Evolutionary conservation across 2,113 vertebrate species (phyloP), one percentile per base, ranked within the genome.

Genomic region (Dolichotis patagonum): DNA sequence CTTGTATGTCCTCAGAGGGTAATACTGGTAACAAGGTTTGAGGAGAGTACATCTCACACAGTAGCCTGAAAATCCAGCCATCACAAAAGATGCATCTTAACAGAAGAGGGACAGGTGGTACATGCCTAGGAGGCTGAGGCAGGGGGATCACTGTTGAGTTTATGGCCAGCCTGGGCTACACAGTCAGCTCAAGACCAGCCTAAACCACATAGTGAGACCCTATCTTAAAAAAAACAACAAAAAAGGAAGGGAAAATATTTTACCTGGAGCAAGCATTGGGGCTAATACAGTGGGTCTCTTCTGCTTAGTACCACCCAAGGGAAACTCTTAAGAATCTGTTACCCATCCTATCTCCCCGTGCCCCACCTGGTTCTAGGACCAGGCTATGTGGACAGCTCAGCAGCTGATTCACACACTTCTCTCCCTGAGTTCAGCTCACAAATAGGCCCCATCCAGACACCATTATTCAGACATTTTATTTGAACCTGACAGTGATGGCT

Each of bases 391-490:
- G 63, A 54, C 60, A 58, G 38, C 10, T 20, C 4, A 60, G 62
- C 38, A 22, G 65, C 69, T 91, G 86, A 52, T 49, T 17, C 16
- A 13, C 20, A 63, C 2, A n/a, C 35, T 26, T 13, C n/a, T 46
- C 22, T 46, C 46, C 28, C 85, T 7, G 6, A 92, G 20, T 54
- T 20, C 6, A 22, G 62, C 35, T 81, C 38, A 73, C 11, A 88
- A 28, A 77, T 10, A 73, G 58, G n/a, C 12, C 52, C 56, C 22
- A 38, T 24, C 14, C 88, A 96, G 85, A 69, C 41, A 87, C 19
- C 35, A 43, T 30, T 85, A 75, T 91, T 88, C 49, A 5, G 3
- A 97, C 0, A 0, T n/a, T 98, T 99, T 98, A 98, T 98, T 97
- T 94, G 88, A 91, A 92, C 95, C 98, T 17, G 52, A 98, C 92